Evolutionary conservation across 92 coral and sea anemone species (phyloP), one percentile per base, ranked within the genome.

Genomic region (Metridium senile): DNA sequence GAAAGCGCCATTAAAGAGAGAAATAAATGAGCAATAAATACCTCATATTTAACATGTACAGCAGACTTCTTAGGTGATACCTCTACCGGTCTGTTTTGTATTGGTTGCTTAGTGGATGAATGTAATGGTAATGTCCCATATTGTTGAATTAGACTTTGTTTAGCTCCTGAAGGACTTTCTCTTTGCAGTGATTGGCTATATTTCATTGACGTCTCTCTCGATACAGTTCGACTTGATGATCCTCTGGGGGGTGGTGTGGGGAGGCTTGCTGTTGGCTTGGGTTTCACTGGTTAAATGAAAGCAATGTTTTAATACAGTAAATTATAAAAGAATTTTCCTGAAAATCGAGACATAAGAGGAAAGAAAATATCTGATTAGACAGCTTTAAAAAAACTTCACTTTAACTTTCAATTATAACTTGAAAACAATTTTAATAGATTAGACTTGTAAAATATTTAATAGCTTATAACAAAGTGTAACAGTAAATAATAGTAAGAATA

Each of bases 211-310:
- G 92, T 72, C 45, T 91, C 97, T 62, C 88, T 87, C 52, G 97
- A 85, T 32, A 91, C 87, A 75, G 59, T 75, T 59, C 76, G 84
- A 80, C 97, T 89, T 18, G 97, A 92, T 28, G 82, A 39, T 39
- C 49, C 89, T 57, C 94, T 83, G 45, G 91, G 90, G 54, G 98
- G 98, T 59, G 97, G 97, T 47, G 97, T 75, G 11, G 98, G 98
- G 49, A 83, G 94, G 49, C 89, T 66, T 1, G 93, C 89, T 39
- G 74, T 78, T 56, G 75, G 82, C 74, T 86, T 94, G 2, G 87
- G 80, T 31, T 93, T 80, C 43, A 85, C 95, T 93, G 69, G 26
- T 31, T 8, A 78, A 25, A 33, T 29, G 33, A 73, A 18, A 72
- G 33, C 65, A 58, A 28, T 62, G 28, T 52, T 27, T 23, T 21